Percentiles rank a stretch among this genome's conserved stretches.
Conservation (phyloP, 2,888 invertebrate species). For the Lepetodrilus schrolli region DNA sequence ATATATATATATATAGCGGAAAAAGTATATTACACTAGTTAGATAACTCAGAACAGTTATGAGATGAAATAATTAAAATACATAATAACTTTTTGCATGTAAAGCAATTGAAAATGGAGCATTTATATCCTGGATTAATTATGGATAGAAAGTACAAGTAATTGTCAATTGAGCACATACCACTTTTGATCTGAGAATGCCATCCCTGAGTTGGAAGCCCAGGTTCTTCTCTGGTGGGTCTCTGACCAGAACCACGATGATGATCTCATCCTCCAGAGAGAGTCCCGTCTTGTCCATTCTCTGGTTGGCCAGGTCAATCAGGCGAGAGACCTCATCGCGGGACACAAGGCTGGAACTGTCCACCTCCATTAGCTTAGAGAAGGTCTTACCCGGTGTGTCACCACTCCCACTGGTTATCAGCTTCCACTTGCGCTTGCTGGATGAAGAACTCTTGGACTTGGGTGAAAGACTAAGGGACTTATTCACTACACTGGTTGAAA, state of each 20-base stretch:
- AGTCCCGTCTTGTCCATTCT: slow-evolving; percentile 40
- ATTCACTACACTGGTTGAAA: not conserved
- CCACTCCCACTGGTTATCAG: slow-evolving; percentile 28
- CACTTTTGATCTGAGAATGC: slow-evolving; percentile 9
- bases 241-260: slow-evolving; percentile 38
- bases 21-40: too few species aligned
- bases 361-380: not conserved
- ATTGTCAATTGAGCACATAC: slow-evolving; percentile 1
- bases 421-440: slow-evolving; percentile 33
- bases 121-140: not conserved
- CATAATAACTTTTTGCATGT: too few species aligned
- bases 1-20: too few species aligned
- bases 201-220: slow-evolving; percentile 38
- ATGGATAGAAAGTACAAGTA: not conserved
- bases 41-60: too few species aligned
- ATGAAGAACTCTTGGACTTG: not conserved
- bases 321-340: slow-evolving; percentile 34
- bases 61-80: too few species aligned
- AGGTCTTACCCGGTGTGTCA: not conserved
- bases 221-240: slow-evolving; percentile 31
- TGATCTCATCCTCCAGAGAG: slow-evolving; percentile 36
- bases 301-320: slow-evolving; percentile 39
- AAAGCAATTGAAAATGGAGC: not conserved
- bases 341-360: slow-evolving; percentile 14
- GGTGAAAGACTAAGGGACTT: slow-evolving; percentile 9